A percentile compares a stretch with the other conserved stretches of the same genome.
phyloP scores from a whole-genome alignment of 2,797 vertebrate genomes.

The Bryconaethiops microstoma region DNA sequence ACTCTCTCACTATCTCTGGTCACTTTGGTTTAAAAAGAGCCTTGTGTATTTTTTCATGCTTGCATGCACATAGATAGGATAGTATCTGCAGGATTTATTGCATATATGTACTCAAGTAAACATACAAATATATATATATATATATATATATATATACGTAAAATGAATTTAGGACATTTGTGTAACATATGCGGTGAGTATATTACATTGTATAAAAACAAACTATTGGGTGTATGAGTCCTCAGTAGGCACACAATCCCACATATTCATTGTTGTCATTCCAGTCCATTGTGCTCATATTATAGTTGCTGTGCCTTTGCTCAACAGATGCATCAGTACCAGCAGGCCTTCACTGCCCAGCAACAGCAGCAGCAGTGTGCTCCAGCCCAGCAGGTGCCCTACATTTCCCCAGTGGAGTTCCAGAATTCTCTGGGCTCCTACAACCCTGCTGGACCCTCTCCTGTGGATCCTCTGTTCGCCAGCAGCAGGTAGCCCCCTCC shows the following conservation, averaged over 20 bases:
- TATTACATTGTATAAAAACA: not conserved
- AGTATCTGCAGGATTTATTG: not conserved
- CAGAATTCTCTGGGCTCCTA: slow-evolving; percentile 82
- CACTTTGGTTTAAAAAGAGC: slow-evolving; percentile 18
- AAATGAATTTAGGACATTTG: no score
- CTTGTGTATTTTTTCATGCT: not conserved
- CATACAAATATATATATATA: no score
- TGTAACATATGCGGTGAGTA: not conserved
- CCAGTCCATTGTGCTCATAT: slow-evolving; percentile 65
- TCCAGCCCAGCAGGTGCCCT: slow-evolving; percentile 78
- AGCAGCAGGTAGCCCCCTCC: slow-evolving; percentile 77
- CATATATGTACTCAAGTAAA: no score
- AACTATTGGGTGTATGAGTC: slow-evolving; percentile 52
- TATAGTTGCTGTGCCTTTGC: slow-evolving; percentile 48
- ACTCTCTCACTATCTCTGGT: slow-evolving; percentile 18
- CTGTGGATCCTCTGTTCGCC: slow-evolving; percentile 75
- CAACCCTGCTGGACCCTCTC: slow-evolving; percentile 64
- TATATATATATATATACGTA: no score
- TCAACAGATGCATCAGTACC: slow-evolving; percentile 90
- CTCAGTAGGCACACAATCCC: slow-evolving; percentile 41
- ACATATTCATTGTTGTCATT: slow-evolving; percentile 60
- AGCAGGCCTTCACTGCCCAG: slow-evolving; percentile 89
- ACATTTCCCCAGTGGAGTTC: slow-evolving; percentile 88
- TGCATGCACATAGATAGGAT: not conserved
- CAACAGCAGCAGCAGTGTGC: slow-evolving; percentile 76